These are phyloP conservation scores for Trichechus manatus DNA, from an alignment of 2,113 vertebrate species.

Conservation along the genomic window DNA sequence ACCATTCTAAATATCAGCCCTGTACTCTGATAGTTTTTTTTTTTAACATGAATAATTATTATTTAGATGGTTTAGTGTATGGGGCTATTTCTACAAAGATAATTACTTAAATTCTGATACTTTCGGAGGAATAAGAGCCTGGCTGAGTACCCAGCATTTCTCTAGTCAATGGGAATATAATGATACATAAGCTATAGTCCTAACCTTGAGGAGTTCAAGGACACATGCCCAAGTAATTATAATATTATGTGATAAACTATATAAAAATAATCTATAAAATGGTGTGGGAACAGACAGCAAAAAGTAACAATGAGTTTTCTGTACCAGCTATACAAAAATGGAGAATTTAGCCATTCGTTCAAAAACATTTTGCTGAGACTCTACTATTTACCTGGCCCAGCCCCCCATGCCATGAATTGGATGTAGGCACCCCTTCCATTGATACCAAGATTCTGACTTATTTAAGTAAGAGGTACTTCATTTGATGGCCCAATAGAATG, in stretches of 20 bases:
- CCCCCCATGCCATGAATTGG: accelerated
- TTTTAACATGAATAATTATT: neutral
- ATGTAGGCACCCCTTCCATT: neutral
- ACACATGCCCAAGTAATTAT: neutral
- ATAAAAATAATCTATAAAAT: neutral
- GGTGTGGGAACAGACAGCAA: neutral
- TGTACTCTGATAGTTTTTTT: neutral
- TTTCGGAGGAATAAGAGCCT: neutral
- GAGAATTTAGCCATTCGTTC: neutral
- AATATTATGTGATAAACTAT: neutral
- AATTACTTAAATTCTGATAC: neutral
- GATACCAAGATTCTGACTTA: neutral
- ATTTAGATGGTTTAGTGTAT: neutral
- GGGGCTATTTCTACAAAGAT: neutral
- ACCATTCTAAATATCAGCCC: neutral
- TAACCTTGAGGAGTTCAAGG: neutral
- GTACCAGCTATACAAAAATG: neutral
- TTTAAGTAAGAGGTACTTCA: neutral
- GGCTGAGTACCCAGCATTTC: neutral
- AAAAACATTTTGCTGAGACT: neutral
- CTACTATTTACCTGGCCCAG: neutral
- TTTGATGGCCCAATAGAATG: neutral
- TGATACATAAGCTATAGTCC: neutral
- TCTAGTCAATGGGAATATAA: neutral
- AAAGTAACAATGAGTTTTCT: neutral